These are phyloP conservation scores for Trochalopteron elliotii DNA, from an alignment of 2,113 vertebrate genomes.

Conservation along the genomic window DNA sequence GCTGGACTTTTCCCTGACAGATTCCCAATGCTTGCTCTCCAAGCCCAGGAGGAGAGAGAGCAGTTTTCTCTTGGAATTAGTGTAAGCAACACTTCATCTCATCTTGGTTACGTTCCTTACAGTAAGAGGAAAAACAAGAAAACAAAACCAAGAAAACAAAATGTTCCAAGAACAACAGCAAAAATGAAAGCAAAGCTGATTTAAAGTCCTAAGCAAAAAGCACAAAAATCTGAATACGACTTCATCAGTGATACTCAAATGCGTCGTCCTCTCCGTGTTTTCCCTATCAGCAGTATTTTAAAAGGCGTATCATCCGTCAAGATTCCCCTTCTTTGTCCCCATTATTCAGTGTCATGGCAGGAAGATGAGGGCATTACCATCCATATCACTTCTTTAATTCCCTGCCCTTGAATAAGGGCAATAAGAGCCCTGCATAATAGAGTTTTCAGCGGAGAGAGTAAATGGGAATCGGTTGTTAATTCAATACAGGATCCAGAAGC, in stretches of 20 bases:
- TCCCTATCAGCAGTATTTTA: constrained; percentile 62
- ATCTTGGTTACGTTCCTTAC: not conserved
- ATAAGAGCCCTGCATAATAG: constrained; percentile 14
- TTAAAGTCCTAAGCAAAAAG: not conserved
- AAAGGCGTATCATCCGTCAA: constrained; percentile 58
- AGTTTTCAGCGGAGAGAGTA: constrained; percentile 13
- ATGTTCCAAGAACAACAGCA: not conserved
- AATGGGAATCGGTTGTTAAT: constrained; percentile 28
- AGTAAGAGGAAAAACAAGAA: too few species aligned
- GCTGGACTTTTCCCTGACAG: not conserved
- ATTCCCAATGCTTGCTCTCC: not conserved
- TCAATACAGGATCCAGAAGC: constrained; percentile 52
- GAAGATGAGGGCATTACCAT: constrained; percentile 56
- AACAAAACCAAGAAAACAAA: not conserved
- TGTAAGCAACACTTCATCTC: not conserved
- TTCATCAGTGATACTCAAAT: not conserved
- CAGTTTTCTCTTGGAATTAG: not conserved
- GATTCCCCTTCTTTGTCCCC: constrained; percentile 63
- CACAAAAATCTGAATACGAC: not conserved
- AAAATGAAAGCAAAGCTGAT: not conserved
- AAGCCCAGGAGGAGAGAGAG: not conserved
- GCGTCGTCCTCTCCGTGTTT: not conserved
- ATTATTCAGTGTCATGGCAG: constrained; percentile 65
- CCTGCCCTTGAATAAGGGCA: constrained; percentile 72
- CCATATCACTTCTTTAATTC: constrained; percentile 70